Evolutionary conservation across 2,888 invertebrate species (phyloP).

Genomic region (Apodemia duryi): DNA sequence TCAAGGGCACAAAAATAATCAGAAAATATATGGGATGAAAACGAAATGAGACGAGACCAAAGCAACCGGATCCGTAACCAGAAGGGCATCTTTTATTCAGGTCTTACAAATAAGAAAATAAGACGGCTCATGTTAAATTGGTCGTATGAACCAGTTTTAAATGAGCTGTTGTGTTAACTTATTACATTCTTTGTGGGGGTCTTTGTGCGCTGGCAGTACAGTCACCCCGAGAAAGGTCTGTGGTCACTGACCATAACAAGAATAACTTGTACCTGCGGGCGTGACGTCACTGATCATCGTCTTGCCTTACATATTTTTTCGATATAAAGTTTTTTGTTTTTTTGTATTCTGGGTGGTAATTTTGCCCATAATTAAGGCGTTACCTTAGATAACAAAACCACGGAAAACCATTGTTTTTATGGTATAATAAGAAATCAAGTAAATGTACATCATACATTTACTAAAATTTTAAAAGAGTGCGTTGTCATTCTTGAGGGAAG

Average conservation of each 20-base stretch:
- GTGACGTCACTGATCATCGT: conserved; percentile 52
- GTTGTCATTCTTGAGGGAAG: too few relatives aligned
- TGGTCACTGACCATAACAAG: conserved; percentile 76
- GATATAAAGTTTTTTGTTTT: neutral
- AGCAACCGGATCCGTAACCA: conserved; percentile 44
- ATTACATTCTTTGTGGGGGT: conserved; percentile 36
- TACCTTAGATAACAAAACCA: neutral
- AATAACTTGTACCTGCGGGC: conserved; percentile 65
- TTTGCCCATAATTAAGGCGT: neutral
- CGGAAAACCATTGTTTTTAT: neutral
- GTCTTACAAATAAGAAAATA: conserved; percentile 45
- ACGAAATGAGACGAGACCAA: conserved; percentile 56
- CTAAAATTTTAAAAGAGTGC: too few relatives aligned
- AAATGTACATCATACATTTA: too few relatives aligned
- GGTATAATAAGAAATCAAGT: too few relatives aligned
- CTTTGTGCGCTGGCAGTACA: conserved; percentile 56
- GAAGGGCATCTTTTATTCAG: conserved; percentile 52
- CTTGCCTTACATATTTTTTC: conserved; percentile 19
- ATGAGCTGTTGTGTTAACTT: conserved; percentile 38
- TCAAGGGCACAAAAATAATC: conserved; percentile 72
- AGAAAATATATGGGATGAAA: conserved; percentile 72
- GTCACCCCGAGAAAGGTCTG: conserved; percentile 73
- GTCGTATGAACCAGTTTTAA: conserved; percentile 42
- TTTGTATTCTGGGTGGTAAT: conserved; percentile 11
- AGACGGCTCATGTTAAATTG: conserved; percentile 44